Conservation (phyloP, 2,113 vertebrate species). For the Oryctolagus cuniculus region DNA sequence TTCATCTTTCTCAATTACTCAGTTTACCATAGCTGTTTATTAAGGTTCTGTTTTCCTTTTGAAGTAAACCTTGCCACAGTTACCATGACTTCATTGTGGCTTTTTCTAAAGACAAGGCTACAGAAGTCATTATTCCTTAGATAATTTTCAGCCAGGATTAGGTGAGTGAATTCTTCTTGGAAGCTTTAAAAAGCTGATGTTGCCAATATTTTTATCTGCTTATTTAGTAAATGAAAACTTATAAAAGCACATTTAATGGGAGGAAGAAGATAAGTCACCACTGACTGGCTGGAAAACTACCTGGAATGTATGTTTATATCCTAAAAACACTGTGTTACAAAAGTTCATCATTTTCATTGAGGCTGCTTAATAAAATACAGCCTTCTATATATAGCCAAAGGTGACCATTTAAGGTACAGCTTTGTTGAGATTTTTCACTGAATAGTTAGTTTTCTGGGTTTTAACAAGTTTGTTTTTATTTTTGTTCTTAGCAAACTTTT, state of each 20-base stretch:
- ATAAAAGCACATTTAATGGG: constrained; percentile 21
- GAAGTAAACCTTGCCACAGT: constrained; percentile 52
- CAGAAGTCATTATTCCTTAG: constrained; percentile 58
- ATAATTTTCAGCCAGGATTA: constrained; percentile 50
- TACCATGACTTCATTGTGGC: constrained; percentile 31
- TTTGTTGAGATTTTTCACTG: constrained; percentile 55
- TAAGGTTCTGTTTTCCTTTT: constrained; percentile 59
- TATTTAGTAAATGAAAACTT: constrained; percentile 20
- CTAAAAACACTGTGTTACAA: neutral
- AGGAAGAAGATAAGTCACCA: neutral
- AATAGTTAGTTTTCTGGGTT: constrained; percentile 29
- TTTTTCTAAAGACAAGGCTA: constrained; percentile 7
- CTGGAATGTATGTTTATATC: constrained; percentile 19
- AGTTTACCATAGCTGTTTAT: constrained; percentile 1
- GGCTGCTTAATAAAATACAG: constrained; percentile 42
- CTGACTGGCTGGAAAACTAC: constrained; percentile 16
- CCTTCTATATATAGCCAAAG: neutral
- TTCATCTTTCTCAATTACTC: constrained; percentile 65
- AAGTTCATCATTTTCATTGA: constrained; percentile 52
- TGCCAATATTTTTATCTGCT: constrained; percentile 3
- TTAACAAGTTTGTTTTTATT: constrained; percentile 28
- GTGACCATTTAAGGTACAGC: constrained; percentile 31
- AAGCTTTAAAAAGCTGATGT: constrained; percentile 16
- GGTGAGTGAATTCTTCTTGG: constrained; percentile 47
- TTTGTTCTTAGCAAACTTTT: neutral